Conservation (phyloP, 1,140 invertebrate genomes). For the Steinernema feltiae region DNA sequence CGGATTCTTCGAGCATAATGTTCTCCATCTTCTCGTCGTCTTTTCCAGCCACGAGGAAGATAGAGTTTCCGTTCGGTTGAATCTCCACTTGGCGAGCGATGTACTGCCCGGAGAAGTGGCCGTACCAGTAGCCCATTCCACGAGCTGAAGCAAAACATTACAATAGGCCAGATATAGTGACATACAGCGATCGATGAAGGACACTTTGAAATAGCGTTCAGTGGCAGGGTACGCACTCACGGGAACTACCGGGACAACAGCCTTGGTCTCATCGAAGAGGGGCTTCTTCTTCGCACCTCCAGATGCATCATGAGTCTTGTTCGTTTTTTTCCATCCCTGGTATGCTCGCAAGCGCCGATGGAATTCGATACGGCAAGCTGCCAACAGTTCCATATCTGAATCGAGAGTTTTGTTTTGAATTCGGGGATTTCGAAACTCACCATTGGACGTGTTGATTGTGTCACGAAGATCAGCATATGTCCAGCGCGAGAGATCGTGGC, state of each 20-base stretch:
- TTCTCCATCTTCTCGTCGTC: slow-evolving; percentile 99
- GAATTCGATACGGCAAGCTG: slow-evolving; percentile 91
- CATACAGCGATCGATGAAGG: slow-evolving; percentile 55
- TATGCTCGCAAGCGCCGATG: slow-evolving; percentile 92
- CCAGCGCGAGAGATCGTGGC: background rate
- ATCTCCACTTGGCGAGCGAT: slow-evolving; percentile 93
- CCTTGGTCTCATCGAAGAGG: too few species aligned
- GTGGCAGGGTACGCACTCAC: too few species aligned
- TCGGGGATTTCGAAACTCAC: slow-evolving; percentile 62
- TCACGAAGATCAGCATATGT: background rate
- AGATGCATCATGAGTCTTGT: background rate
- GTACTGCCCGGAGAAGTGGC: slow-evolving; percentile 94
- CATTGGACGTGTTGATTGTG: slow-evolving; percentile 93
- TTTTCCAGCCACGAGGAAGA: slow-evolving; percentile 64
- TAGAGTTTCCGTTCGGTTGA: slow-evolving; percentile 73
- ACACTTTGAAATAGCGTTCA: slow-evolving; percentile 60
- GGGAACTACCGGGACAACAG: too few species aligned
- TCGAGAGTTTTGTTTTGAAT: background rate
- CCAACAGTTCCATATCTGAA: slow-evolving; percentile 63
- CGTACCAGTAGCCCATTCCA: slow-evolving; percentile 81
- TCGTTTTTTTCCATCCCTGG: slow-evolving; percentile 89
- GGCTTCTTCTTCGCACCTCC: too few species aligned
- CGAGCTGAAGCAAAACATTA: slow-evolving; percentile 43
- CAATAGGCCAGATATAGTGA: slow-evolving; percentile 42
- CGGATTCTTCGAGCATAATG: slow-evolving; percentile 85